Conservation (phyloP, 2,797 vertebrate species). For the Tinamus major region DNA sequence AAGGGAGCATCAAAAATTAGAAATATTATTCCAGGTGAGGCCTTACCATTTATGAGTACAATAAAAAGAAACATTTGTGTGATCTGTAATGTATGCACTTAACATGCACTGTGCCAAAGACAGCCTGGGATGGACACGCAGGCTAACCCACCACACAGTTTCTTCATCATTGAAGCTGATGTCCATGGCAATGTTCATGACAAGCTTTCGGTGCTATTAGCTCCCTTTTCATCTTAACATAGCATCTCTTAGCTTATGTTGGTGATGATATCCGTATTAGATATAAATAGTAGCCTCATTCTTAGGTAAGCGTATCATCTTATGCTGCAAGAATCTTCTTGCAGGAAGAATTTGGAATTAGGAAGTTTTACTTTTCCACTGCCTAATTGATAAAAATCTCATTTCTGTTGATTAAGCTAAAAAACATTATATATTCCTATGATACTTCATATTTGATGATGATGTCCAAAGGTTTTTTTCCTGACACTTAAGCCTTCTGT, state of each 20-base stretch:
- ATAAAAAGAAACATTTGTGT: neutral
- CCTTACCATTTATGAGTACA: neutral
- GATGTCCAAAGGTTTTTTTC: neutral
- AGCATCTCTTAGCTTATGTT: neutral
- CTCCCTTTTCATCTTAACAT: no score
- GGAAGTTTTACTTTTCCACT: neutral
- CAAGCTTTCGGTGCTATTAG: no score
- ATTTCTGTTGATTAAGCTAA: neutral
- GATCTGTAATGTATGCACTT: neutral
- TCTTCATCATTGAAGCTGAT: no score
- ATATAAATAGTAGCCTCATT: neutral
- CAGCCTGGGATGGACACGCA: neutral
- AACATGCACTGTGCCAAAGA: neutral
- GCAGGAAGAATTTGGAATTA: neutral
- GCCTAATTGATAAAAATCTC: neutral
- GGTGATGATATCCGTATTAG: neutral
- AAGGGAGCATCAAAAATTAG: neutral
- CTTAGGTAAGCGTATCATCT: neutral
- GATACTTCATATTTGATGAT: neutral
- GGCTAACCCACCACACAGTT: neutral
- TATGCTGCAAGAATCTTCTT: neutral
- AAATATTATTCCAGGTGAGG: neutral
- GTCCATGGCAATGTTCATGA: no score
- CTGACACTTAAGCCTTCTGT: neutral
- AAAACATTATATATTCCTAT: neutral